A percentile compares a stretch with the other conserved stretches of the same genome.
These are phyloP conservation scores for Macrotus californicus DNA, from an alignment of 2,113 vertebrate genomes.

Conservation along the genomic window DNA sequence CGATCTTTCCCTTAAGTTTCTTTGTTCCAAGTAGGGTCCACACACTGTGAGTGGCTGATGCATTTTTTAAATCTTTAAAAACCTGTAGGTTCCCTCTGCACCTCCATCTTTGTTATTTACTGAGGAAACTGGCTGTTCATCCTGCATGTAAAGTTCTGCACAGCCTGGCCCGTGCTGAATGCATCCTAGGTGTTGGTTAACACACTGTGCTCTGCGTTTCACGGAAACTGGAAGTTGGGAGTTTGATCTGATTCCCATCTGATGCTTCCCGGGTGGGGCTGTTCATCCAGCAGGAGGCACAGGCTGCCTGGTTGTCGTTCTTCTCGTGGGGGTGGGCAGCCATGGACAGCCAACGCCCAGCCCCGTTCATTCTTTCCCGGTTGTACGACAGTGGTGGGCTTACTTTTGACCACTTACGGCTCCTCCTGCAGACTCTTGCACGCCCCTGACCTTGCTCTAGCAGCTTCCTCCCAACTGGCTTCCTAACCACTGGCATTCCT, in stretches of 20 bases:
- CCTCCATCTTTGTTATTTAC: background rate
- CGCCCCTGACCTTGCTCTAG: background rate
- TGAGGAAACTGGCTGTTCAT: background rate
- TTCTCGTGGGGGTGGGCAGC: background rate
- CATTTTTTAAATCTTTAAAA: background rate
- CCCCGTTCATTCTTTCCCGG: background rate
- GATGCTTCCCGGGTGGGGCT: background rate
- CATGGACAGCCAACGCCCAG: background rate
- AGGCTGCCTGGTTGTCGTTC: accelerated
- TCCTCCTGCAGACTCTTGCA: background rate
- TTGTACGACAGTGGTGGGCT: background rate
- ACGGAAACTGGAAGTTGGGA: background rate
- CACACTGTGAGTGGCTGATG: background rate
- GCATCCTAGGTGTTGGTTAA: background rate
- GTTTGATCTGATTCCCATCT: background rate
- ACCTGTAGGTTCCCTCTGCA: background rate
- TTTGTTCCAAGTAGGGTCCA: background rate
- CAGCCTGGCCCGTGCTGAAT: background rate
- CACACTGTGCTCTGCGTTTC: background rate
- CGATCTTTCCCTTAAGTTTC: background rate
- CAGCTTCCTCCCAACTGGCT: background rate
- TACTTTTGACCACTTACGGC: background rate
- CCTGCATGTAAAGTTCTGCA: background rate
- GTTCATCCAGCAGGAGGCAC: background rate
- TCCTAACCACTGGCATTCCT: background rate